Evolutionary conservation across 2,888 invertebrate genomes (phyloP), one percentile per base, ranked within the genome.

Genomic region (Ceratothoa steindachneri): DNA sequence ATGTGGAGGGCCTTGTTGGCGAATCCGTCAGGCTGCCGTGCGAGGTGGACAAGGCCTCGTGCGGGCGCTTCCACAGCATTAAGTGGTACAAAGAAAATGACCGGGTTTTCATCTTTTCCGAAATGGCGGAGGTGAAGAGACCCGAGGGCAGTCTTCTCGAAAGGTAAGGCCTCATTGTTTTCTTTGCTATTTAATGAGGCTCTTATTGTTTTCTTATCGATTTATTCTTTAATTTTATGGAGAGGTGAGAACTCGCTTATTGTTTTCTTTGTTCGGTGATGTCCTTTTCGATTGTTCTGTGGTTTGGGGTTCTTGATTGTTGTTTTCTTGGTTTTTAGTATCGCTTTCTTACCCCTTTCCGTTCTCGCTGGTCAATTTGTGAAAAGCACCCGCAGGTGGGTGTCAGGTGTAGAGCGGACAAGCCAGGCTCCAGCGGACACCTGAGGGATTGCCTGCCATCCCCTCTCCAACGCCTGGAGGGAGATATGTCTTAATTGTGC

Each of bases 41-140:
- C 83, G 87, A 88, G 22, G 88, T 92, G 80, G 90, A 91, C 82
- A 83, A 83, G 68, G 83, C 88, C n/a, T 88, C 89, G 30, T 93
- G 93, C 82, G 91, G 91, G 0, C 89, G 89, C 80, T 88, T 92
- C 83, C 92, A 93, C 86, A 91, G 90, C 85, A 90, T 93, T 84
- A 92, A 92, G 84, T 93, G 92, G 92, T 92, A 92, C 85, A 89
- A 90, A 81, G 75, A 73, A 28, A 30, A 41, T 30, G 90, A 89
- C 1, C 88, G 92, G 73, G 90, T 92, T 73, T 91, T 90, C 85
- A 90, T 92, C 81, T 91, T 90, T 86, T 91, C 91, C 77, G 89
- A 90, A 80, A 87, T 88, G 5, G 88, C 88, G 1, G 87, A 87
- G 30, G 88, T 90, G 80, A 88, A 89, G 79, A 85, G 89, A 72